Conservation (phyloP, 2,888 invertebrate genomes). For the Neocrepidodera transversa region DNA sequence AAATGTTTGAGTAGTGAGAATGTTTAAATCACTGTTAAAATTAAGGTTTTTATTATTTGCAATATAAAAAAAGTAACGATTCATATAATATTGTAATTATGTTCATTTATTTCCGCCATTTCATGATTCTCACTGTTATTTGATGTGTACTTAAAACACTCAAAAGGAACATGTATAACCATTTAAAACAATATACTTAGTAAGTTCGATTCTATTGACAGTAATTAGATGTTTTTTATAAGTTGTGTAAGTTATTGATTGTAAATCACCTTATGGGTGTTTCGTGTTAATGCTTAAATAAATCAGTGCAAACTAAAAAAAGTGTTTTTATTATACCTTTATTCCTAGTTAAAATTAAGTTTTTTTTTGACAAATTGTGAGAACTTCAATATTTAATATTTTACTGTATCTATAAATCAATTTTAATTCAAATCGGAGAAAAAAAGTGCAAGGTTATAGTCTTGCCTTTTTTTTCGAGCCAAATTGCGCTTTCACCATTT, state of each 20-base stretch:
- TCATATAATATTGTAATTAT: neutral
- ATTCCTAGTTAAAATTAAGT: too few species aligned
- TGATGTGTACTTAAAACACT: neutral
- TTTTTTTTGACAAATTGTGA: too few species aligned
- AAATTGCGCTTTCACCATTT: too few species aligned
- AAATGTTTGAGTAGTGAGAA: neutral
- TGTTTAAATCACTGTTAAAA: neutral
- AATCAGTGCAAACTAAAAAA: neutral
- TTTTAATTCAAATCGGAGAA: too few species aligned
- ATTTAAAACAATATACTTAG: neutral
- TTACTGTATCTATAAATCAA: too few species aligned
- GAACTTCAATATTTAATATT: too few species aligned
- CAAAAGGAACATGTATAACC: neutral
- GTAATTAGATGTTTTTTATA: neutral
- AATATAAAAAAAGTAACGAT: neutral
- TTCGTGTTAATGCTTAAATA: conserved; percentile 1
- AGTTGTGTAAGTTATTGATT: neutral
- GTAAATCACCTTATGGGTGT: neutral
- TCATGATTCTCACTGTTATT: neutral
- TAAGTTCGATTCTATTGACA: neutral
- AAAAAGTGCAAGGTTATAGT: too few species aligned
- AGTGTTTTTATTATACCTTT: too few species aligned
- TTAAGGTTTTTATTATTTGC: neutral
- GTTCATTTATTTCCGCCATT: neutral
- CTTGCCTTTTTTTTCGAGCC: too few species aligned